Evolutionary conservation across 2,888 invertebrate species (phyloP), one percentile per base, ranked within the genome.

Genomic region (Hermaeophaga mercurialis): DNA sequence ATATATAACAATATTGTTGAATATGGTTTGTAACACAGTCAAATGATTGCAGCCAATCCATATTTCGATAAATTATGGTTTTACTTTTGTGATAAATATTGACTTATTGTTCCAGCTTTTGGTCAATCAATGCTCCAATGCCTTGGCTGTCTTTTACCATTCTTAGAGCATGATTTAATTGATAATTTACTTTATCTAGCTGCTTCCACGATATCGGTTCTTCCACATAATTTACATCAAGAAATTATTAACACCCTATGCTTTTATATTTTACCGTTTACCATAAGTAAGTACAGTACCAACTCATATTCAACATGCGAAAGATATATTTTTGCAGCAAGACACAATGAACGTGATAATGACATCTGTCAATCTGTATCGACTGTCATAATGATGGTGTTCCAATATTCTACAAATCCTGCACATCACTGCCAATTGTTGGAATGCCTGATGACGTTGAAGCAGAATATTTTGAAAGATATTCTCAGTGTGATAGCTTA

Each of bases 381-480:
- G 0, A 91, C 96, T 28, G 93, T 98, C 53, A 87, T 99, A 57
- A 96, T 98, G 92, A 91, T 97, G 88, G 91, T 98, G 22, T 91
- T 98, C 73, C 97, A 98, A 75, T 96, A 97, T 76, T 94, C 96
- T 1, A 90, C 85, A 62, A 95, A 95, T 79, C 90, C 94, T 70
- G 96, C 94, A 0, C 94, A 94, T 75, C 98, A 98, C 80, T 95
- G 96, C 78, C 96, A 97, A 80, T 84, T 98, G 28, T 80, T 98
- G 56, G 98, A 99, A 79, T 94, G 95, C 72, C 81, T 98, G 56
- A 96, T 99, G 96, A 90, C 93, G 1, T 84, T 94, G 70, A 96
- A 96, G 77, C 87, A 88, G 65, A 88, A 90, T 63, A 89, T 96
- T 8, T 89, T 94, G 38, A 93, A 92, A 79, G 97, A 99, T 77